These are phyloP conservation scores for Gallinago undulata DNA, from an alignment of 2,113 vertebrate genomes.

Conservation along the genomic window DNA sequence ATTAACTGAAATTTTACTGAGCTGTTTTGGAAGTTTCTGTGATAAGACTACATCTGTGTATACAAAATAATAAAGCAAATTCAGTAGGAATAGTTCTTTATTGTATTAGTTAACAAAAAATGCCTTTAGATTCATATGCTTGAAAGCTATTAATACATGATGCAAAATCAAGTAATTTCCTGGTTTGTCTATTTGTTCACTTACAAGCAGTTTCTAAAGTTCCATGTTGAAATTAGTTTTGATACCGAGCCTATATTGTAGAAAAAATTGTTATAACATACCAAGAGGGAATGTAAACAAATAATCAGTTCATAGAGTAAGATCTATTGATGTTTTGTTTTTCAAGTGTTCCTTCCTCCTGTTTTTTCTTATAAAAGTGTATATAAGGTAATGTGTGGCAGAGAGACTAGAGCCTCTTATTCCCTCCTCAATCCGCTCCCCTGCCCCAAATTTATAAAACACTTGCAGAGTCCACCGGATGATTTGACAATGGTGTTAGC, in stretches of 20 bases:
- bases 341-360: background rate
- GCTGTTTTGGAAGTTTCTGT: background rate
- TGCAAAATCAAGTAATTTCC: background rate
- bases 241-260: background rate
- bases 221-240: background rate
- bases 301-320: background rate
- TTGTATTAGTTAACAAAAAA: background rate
- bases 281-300: background rate
- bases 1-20: background rate
- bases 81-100: background rate
- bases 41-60: background rate
- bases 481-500: background rate
- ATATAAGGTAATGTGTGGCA: background rate
- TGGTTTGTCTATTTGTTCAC: background rate
- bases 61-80: background rate
- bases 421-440: background rate
- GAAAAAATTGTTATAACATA: background rate
- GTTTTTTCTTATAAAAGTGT: background rate
- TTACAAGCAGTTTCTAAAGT: background rate
- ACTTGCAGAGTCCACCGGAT: accelerated
- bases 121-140: background rate
- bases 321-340: background rate
- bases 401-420: background rate
- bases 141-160: background rate
- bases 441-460: background rate